Percentiles rank a stretch among this genome's conserved stretches.
These are phyloP conservation scores for Mechanitis mazaeus DNA, from an alignment of 2,888 invertebrate genomes.

Conservation along the genomic window DNA sequence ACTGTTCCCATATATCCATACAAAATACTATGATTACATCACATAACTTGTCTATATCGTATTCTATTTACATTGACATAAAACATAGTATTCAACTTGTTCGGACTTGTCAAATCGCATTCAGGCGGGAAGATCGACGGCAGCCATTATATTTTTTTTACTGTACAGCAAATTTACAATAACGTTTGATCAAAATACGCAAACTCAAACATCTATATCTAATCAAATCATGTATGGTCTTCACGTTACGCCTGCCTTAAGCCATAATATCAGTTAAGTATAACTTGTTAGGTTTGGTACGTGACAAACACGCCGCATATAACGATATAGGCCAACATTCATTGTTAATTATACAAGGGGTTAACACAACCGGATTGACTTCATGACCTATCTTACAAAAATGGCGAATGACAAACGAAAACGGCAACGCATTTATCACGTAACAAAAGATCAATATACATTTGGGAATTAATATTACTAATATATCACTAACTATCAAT, in stretches of 20 bases:
- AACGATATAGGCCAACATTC: constrained; percentile 68
- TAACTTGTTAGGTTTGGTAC: constrained; percentile 61
- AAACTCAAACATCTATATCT: constrained; percentile 71
- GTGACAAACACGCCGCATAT: constrained; percentile 61
- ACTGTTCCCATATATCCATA: constrained; percentile 41
- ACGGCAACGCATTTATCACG: constrained; percentile 61
- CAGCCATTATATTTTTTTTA: constrained; percentile 46
- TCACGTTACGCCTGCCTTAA: constrained; percentile 69
- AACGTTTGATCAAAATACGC: constrained; percentile 71
- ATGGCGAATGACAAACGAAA: constrained; percentile 42
- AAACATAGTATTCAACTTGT: constrained; percentile 67
- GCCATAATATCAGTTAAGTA: constrained; percentile 72
- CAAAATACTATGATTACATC: constrained; percentile 56
- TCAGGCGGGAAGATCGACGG: constrained; percentile 47
- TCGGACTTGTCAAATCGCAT: constrained; percentile 57
- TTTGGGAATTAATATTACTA: constrained; percentile 66
- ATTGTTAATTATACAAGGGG: constrained; percentile 61
- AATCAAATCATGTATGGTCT: constrained; percentile 61
- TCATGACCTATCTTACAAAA: constrained; percentile 35
- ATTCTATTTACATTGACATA: constrained; percentile 69
- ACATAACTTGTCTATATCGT: constrained; percentile 68
- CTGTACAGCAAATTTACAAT: constrained; percentile 73
- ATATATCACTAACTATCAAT: constrained; percentile 68
- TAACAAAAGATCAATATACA: constrained; percentile 56
- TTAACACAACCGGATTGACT: constrained; percentile 60